Percentiles rank a stretch among this genome's conserved stretches.
phyloP scores from a whole-genome alignment of 2,797 vertebrate genomes.

The Gouania willdenowi region DNA sequence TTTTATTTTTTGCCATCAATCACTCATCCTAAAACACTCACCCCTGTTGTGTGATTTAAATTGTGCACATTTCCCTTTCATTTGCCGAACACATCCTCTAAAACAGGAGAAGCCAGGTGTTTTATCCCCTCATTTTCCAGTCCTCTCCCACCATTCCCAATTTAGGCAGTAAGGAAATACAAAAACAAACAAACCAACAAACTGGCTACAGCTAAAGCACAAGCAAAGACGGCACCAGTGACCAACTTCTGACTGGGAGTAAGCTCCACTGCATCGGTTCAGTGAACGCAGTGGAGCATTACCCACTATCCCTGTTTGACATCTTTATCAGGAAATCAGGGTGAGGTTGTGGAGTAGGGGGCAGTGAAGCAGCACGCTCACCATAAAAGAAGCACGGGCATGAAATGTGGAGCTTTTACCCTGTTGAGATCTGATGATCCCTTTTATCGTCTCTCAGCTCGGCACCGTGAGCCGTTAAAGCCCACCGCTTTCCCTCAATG shows the following conservation, averaged over 20 bases:
- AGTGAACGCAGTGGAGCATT: conserved; percentile 3
- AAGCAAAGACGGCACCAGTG: conserved; percentile 56
- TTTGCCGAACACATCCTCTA: conserved; percentile 41
- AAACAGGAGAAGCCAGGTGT: conserved; percentile 13
- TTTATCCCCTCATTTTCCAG: conserved; percentile 2
- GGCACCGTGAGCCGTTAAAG: neutral
- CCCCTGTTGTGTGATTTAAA: conserved; percentile 29
- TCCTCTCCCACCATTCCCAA: conserved; percentile 17
- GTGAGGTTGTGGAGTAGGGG: neutral
- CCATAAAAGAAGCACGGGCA: conserved; percentile 1
- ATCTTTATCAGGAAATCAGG: conserved; percentile 21
- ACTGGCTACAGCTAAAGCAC: conserved; percentile 60
- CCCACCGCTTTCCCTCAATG: conserved; percentile 33
- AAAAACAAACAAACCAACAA: conserved; percentile 43
- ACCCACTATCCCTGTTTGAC: conserved; percentile 20
- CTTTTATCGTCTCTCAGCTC: conserved; percentile 12
- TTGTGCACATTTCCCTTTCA: conserved; percentile 58
- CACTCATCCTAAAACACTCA: neutral
- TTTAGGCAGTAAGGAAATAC: conserved; percentile 47
- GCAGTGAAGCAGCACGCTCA: conserved; percentile 11
- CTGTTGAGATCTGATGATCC: conserved; percentile 25
- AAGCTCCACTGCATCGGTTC: conserved; percentile 28
- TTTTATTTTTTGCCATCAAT: neutral
- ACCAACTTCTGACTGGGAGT: conserved; percentile 31
- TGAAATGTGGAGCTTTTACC: conserved; percentile 33